A percentile compares a stretch with the other conserved stretches of the same genome.
These are phyloP conservation scores for Drosophila meridiana DNA, from an alignment of 2,888 invertebrate species.

Conservation along the genomic window DNA sequence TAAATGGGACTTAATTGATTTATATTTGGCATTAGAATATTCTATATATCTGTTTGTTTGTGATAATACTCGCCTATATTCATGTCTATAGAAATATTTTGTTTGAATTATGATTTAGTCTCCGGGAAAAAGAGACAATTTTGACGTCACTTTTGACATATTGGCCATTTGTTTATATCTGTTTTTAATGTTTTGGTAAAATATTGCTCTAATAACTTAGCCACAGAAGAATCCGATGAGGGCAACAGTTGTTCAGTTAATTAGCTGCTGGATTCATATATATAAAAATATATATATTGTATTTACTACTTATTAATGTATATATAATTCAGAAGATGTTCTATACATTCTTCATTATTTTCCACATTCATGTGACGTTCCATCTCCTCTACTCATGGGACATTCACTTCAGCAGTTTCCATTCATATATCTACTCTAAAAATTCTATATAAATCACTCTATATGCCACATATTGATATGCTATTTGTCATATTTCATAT, in stretches of 20 bases:
- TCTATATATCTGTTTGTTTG: slow-evolving; percentile 2
- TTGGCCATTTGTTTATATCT: slow-evolving; percentile 68
- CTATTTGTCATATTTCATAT: no score
- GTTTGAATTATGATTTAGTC: slow-evolving; percentile 54
- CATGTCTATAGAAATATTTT: background rate
- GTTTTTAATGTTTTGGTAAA: slow-evolving; percentile 48
- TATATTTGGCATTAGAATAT: slow-evolving; percentile 49
- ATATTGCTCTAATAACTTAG: slow-evolving; percentile 51
- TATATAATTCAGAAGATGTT: no score
- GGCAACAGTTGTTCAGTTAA: background rate
- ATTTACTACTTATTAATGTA: background rate
- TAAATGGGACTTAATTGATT: slow-evolving; percentile 54
- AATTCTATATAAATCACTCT: no score
- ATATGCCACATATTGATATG: no score
- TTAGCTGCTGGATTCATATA: background rate
- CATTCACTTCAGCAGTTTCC: no score
- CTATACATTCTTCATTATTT: no score
- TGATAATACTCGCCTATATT: background rate
- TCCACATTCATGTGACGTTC: no score
- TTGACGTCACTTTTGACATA: slow-evolving; percentile 72
- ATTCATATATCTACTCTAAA: no score
- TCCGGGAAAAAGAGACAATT: slow-evolving; percentile 30
- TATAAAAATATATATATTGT: background rate
- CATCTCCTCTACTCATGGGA: no score
- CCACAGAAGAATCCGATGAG: slow-evolving; percentile 24